Percentiles rank a stretch among this genome's conserved stretches.
Evolutionary conservation across 2,113 vertebrate genomes (phyloP).

Genomic region (Chloebia gouldiae): DNA sequence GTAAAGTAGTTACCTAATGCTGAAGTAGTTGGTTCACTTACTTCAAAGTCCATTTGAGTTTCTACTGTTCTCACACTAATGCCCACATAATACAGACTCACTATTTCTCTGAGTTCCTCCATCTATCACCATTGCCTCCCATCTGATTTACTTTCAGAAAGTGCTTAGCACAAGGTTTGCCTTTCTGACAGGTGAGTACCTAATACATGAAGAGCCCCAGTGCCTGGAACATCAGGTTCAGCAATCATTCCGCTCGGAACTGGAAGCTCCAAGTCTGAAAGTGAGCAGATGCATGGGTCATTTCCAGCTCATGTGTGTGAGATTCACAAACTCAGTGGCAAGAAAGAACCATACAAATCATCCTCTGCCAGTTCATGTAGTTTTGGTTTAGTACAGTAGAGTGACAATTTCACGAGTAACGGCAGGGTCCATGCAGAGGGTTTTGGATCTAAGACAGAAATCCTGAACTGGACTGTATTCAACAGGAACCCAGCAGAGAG

Average conservation of each 20-base stretch:
- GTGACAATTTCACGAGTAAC: background rate
- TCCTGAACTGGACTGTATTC: background rate
- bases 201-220: rapidly evolving
- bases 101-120: background rate
- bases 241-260: background rate
- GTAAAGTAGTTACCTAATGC: background rate
- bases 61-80: background rate
- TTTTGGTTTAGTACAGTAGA: background rate
- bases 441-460: background rate
- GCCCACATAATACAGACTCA: background rate
- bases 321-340: rapidly evolving
- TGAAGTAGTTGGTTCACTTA: background rate
- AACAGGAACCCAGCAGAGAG: background rate
- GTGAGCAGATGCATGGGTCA: background rate
- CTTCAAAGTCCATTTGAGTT: background rate
- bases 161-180: background rate
- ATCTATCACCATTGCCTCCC: background rate
- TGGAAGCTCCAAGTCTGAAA: background rate
- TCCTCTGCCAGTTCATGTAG: background rate
- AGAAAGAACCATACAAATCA: background rate
- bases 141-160: background rate
- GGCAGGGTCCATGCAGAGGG: background rate
- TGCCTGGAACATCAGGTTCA: background rate
- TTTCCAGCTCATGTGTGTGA: background rate
- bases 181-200: background rate